These are phyloP conservation scores for Pinna nobilis DNA, from an alignment of 1,140 invertebrate genomes.

Conservation along the genomic window DNA sequence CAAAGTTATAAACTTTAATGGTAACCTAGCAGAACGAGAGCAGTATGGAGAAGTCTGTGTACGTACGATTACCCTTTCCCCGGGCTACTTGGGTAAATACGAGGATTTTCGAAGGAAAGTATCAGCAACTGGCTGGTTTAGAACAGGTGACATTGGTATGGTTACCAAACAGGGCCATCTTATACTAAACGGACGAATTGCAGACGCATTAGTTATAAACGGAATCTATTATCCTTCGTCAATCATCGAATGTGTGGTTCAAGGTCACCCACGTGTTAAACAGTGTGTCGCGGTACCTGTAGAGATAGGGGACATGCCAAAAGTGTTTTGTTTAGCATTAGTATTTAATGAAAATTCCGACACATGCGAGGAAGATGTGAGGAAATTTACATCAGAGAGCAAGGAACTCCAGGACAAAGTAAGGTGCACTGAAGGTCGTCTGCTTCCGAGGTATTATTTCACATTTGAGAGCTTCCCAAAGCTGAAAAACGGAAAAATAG, in stretches of 20 bases:
- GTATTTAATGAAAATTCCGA: no score
- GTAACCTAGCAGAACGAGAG: background rate
- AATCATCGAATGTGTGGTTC: background rate
- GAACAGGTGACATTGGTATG: conserved; percentile 6
- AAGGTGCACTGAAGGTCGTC: no score
- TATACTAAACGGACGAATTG: background rate
- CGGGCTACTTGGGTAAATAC: background rate
- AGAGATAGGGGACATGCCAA: no score
- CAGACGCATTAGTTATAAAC: background rate
- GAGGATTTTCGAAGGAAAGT: background rate
- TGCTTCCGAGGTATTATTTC: no score
- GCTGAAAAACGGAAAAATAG: no score
- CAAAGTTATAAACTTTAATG: conserved; percentile 2
- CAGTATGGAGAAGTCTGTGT: conserved; percentile 10
- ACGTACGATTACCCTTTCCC: background rate
- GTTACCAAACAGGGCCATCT: background rate
- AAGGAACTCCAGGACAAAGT: no score
- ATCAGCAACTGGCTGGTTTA: conserved; percentile 9
- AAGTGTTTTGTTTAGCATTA: no score
- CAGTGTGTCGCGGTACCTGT: no score
- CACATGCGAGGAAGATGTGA: no score
- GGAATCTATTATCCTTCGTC: background rate
- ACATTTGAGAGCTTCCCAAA: no score
- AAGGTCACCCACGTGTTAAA: no score
- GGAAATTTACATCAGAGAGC: no score